Evolutionary conservation across 2,888 invertebrate genomes (phyloP).

Genomic region (Sesia apiformis): DNA sequence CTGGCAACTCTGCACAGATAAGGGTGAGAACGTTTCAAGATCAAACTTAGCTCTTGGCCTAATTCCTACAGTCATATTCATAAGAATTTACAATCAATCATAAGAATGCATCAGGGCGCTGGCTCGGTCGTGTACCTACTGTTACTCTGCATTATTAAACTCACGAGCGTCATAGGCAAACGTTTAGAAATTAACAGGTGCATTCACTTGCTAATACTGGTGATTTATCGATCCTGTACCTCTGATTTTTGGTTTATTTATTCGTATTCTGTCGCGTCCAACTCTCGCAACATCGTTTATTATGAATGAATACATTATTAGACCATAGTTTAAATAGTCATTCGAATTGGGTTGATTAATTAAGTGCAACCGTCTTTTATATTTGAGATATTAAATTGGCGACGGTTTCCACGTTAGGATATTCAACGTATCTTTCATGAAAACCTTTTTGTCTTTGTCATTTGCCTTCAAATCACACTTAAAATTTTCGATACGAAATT

Average conservation of each 20-base stretch:
- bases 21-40: slow-evolving; percentile 57
- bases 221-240: neutral
- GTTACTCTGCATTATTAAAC: slow-evolving; percentile 31
- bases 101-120: slow-evolving; percentile 31
- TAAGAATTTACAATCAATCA: slow-evolving; percentile 58
- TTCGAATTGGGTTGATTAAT: too few species aligned
- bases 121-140: slow-evolving; percentile 19
- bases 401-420: too few species aligned
- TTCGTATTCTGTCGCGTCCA: too few species aligned
- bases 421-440: too few species aligned
- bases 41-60: slow-evolving; percentile 51
- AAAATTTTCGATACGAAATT: too few species aligned
- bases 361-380: too few species aligned
- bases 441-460: too few species aligned
- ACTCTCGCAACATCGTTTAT: too few species aligned
- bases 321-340: too few species aligned
- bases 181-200: slow-evolving; percentile 23
- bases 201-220: neutral
- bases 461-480: too few species aligned
- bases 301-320: too few species aligned
- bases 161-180: slow-evolving; percentile 22
- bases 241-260: neutral
- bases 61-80: slow-evolving; percentile 49
- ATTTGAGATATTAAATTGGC: too few species aligned
- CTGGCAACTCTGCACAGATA: slow-evolving; percentile 46